Evolutionary conservation across 2,888 invertebrate species (phyloP), one percentile per base, ranked within the genome.

Genomic region (Frankliniella fusca): DNA sequence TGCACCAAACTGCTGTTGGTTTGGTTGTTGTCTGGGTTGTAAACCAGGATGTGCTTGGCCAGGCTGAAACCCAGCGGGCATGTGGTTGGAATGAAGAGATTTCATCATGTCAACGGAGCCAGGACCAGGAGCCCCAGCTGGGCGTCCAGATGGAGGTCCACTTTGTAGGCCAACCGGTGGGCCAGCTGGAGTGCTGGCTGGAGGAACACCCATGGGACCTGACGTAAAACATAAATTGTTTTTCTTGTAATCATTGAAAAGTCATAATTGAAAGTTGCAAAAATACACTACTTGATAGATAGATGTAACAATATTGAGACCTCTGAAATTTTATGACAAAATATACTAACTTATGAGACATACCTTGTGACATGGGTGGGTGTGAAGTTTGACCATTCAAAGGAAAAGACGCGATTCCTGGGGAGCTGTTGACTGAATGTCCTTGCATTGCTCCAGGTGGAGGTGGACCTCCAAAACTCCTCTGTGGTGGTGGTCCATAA

Each of bases 101-200:
- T 38, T 38, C 38, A 38, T 38, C 38, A 38, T 38, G 38, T 81
- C 81, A 18, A 23, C 65, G 27, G 81, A 70, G 27, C 61, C 61
- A 10, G 81, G 82, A 48, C 48, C 80, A 49, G 80, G 81, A 80
- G 28, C 82, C 27, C 49, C 81, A 80, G 65, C 50, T 18, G 27
- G 38, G 23, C n/a, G 80, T 7, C 50, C 49, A 15, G 70, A 12
- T 23, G 48, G 50, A 9, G 54, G 50, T 54, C 82, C 80, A 18
- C 82, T 50, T 7, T 38, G 65, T 5, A 50, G 80, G 61, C 38
- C 61, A 65, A 1, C 76, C 27, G 28, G 20, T 10, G n/a, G 48
- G 8, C 23, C 38, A 18, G n/a, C 15, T 9, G 12, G 65, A 12
- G 20, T 20, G 20, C 11, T 49, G 18, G 48, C n/a, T 1, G 61